Evolutionary conservation across 2,888 invertebrate species (phyloP).

Genomic region (Aphodius granarius): DNA sequence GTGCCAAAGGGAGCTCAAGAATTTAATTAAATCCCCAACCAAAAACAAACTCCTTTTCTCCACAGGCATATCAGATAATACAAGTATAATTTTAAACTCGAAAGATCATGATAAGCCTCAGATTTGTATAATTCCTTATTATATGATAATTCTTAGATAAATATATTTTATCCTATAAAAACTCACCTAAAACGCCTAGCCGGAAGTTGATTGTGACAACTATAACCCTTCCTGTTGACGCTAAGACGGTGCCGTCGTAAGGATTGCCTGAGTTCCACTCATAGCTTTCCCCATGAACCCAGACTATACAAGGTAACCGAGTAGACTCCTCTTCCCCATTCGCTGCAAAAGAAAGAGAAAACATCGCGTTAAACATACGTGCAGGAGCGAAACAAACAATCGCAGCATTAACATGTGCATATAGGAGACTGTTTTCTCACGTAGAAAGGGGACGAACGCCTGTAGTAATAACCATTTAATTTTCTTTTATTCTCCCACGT

Average conservation of each 20-base stretch:
- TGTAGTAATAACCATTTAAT: neutral
- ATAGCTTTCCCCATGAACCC: constrained; percentile 93
- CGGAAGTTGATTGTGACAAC: constrained; percentile 92
- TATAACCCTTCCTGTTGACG: constrained; percentile 87
- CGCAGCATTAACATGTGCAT: neutral
- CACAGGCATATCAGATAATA: too few relatives aligned
- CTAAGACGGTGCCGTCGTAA: constrained; percentile 94
- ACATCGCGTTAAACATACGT: too few relatives aligned
- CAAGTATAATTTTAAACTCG: too few relatives aligned
- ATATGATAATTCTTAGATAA: neutral
- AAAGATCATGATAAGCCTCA: too few relatives aligned
- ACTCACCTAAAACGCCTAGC: constrained; percentile 82
- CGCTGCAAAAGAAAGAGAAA: constrained; percentile 50
- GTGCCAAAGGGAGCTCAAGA: too few relatives aligned
- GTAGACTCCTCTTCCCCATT: constrained; percentile 57
- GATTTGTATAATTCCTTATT: too few relatives aligned
- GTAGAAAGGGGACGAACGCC: neutral
- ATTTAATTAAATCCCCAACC: too few relatives aligned
- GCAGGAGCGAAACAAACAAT: too few relatives aligned
- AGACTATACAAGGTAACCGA: constrained; percentile 80
- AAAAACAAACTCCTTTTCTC: too few relatives aligned
- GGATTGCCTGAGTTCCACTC: constrained; percentile 98
- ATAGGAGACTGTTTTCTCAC: neutral
- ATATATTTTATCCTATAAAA: constrained; percentile 15
- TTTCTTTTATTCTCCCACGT: constrained; percentile 10